Evolutionary conservation across 1,140 invertebrate species (phyloP).

Genomic region (Chlorops oryzae): DNA sequence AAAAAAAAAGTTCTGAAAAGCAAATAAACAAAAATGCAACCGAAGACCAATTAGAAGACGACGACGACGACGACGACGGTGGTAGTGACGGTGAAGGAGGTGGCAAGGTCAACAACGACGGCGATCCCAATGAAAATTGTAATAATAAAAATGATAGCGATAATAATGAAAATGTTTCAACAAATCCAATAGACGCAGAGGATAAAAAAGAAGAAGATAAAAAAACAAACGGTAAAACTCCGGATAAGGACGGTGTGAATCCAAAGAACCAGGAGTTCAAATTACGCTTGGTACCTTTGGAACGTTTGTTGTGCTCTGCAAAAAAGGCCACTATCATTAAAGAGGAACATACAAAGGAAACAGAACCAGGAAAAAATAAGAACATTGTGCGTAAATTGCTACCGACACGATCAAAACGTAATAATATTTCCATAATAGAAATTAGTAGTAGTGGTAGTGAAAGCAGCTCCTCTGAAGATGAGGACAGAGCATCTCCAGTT

Average conservation of each 20-base stretch:
- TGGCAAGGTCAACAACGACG: too few species aligned
- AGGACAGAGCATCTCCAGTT: too few species aligned
- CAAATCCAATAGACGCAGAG: too few species aligned
- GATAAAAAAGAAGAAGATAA: too few species aligned
- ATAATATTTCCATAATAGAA: slow-evolving; percentile 30
- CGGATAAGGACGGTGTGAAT: neutral
- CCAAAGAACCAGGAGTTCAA: slow-evolving; percentile 20
- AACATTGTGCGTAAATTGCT: too few species aligned
- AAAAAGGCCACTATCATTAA: too few species aligned
- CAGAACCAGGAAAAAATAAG: neutral
- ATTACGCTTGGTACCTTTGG: slow-evolving; percentile 40
- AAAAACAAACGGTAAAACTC: neutral
- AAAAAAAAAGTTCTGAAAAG: neutral
- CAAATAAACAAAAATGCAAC: too few species aligned
- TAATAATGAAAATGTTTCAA: neutral
- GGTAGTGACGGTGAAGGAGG: too few species aligned
- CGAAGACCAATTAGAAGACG: too few species aligned
- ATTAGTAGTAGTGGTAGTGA: slow-evolving; percentile 23
- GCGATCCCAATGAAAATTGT: neutral
- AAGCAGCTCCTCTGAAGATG: slow-evolving; percentile 7
- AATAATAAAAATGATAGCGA: neutral
- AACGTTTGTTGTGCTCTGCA: slow-evolving; percentile 35
- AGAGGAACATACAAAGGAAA: neutral
- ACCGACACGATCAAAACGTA: slow-evolving; percentile 10
- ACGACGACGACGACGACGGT: too few species aligned